Conservation (phyloP, 2,113 vertebrate genomes). For the Gasterosteus nipponicus region DNA sequence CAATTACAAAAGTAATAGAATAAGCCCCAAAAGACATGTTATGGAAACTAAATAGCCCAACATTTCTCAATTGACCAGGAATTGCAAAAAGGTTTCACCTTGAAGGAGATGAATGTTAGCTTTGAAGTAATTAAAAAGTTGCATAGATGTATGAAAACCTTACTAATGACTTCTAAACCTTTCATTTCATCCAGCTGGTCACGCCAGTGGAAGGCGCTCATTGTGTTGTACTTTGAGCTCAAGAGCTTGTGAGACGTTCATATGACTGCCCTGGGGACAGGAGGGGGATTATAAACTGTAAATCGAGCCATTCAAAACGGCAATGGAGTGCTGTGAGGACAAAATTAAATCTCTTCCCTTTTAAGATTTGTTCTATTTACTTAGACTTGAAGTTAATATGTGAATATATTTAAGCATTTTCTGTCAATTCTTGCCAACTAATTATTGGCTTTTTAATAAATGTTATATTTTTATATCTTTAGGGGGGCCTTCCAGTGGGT, state of each 20-base stretch:
- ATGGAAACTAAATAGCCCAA: not conserved
- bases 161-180: constrained; percentile 70
- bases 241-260: constrained; percentile 34
- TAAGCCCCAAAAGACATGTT: not conserved
- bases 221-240: constrained; percentile 36
- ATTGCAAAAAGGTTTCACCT: not conserved
- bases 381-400: not conserved
- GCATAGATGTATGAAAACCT: constrained; percentile 66
- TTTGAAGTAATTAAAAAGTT: constrained; percentile 67
- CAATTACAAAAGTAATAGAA: not conserved
- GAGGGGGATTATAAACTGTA: constrained; percentile 44
- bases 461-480: too few relatives aligned
- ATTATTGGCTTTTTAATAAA: too few relatives aligned
- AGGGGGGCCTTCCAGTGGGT: too few relatives aligned
- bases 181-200: constrained; percentile 56
- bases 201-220: constrained; percentile 57
- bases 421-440: not conserved
- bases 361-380: constrained; percentile 4
- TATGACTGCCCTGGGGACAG: constrained; percentile 29
- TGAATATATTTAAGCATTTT: not conserved
- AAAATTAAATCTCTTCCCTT: constrained; percentile 12
- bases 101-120: constrained; percentile 36
- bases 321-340: not conserved
- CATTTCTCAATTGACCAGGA: not conserved
- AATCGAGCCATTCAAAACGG: constrained; percentile 35